Evolutionary conservation across 2,113 vertebrate species (phyloP).

Genomic region (Clarias macrocephalus): DNA sequence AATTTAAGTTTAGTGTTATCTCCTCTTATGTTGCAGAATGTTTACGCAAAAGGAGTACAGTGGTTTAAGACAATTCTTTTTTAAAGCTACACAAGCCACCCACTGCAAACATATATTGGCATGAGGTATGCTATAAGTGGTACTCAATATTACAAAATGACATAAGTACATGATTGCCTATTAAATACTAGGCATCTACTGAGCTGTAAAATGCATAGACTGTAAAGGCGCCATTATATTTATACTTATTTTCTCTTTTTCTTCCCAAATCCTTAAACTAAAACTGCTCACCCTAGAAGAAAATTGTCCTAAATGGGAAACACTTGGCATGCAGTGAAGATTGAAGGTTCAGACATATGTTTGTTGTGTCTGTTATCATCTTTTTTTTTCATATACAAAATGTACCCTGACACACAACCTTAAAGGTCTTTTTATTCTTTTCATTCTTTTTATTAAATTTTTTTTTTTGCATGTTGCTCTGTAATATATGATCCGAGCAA

Average conservation of each 20-base stretch:
- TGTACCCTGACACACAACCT: background rate
- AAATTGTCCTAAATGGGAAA: background rate
- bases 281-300: background rate
- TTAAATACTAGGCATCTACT: background rate
- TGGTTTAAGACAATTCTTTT: background rate
- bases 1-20: too few relatives aligned
- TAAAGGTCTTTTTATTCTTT: slow-evolving; percentile 31
- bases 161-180: background rate
- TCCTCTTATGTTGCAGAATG: background rate
- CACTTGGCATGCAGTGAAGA: background rate
- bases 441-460: background rate
- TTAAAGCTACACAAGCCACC: background rate
- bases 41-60: background rate
- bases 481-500: slow-evolving; percentile 32
- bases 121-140: background rate
- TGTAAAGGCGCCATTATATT: background rate
- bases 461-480: slow-evolving; percentile 22
- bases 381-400: background rate
- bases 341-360: background rate
- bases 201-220: background rate
- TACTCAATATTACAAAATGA: background rate
- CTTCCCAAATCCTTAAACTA: background rate
- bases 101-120: background rate
- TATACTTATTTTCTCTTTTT: background rate
- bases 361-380: background rate